Percentiles rank a stretch among this genome's conserved stretches.
Evolutionary conservation across 53 echinoderm and acorn worm genomes (phyloP).

Genomic region (Glandiceps talaboti): DNA sequence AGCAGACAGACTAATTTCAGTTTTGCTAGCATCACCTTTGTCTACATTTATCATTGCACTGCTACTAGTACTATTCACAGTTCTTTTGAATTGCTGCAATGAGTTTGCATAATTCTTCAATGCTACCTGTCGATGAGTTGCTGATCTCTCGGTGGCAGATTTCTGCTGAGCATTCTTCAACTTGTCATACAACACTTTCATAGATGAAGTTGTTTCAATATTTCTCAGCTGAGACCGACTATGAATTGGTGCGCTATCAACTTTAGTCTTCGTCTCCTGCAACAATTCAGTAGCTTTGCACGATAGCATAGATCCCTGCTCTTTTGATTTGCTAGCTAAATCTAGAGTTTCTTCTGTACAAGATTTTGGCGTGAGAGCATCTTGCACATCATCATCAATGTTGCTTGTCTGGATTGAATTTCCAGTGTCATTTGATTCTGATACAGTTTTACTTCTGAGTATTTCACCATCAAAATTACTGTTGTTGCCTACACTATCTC

Average conservation of each 20-base stretch:
- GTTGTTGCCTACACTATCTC: not conserved
- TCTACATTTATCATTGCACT: too few relatives aligned
- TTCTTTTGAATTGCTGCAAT: conserved; percentile 20
- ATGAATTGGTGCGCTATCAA: not conserved
- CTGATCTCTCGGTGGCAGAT: not conserved
- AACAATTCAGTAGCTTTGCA: not conserved
- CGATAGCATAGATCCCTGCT: not conserved
- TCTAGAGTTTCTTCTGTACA: not conserved
- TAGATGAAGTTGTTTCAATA: too few relatives aligned
- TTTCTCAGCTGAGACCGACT: not conserved
- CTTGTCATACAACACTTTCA: not conserved
- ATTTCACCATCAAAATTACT: too few relatives aligned
- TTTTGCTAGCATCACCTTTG: too few relatives aligned
- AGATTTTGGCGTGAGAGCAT: not conserved
- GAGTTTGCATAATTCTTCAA: conserved; percentile 8
- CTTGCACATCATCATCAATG: not conserved
- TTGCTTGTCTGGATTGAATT: not conserved
- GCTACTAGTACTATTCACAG: not conserved
- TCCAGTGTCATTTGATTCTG: not conserved
- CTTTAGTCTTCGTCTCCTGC: not conserved
- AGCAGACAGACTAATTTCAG: too few relatives aligned
- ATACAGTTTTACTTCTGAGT: not conserved
- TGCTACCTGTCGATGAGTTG: not conserved
- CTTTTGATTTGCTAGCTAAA: not conserved
- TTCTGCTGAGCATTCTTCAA: not conserved